A percentile compares a stretch with the other conserved stretches of the same genome.
These are phyloP conservation scores for Linurgus olivaceus DNA, from an alignment of 2,797 vertebrate genomes.

Conservation along the genomic window DNA sequence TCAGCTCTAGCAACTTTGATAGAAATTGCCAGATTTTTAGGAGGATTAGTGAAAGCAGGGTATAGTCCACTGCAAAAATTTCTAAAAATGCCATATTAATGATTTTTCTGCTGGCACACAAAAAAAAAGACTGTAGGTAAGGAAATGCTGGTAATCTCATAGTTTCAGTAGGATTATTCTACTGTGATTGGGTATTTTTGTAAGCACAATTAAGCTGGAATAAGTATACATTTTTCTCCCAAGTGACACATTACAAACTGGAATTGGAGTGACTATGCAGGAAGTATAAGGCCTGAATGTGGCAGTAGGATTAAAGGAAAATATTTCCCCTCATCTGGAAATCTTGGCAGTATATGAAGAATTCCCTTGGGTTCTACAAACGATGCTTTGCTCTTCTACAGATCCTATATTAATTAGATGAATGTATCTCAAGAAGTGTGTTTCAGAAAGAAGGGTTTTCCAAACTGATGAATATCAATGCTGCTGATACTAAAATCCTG, in stretches of 20 bases:
- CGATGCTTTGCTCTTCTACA: not conserved
- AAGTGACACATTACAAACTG: not conserved
- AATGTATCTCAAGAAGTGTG: not conserved
- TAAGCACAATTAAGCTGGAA: not conserved
- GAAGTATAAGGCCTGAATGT: not conserved
- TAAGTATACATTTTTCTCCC: not conserved
- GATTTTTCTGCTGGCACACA: not conserved
- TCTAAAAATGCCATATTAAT: not conserved
- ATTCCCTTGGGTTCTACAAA: not conserved
- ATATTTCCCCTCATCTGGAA: not conserved
- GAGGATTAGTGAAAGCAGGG: not conserved
- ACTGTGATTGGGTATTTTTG: not conserved
- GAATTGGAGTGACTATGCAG: not conserved
- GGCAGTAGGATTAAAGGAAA: conserved; percentile 3
- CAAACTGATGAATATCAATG: not conserved
- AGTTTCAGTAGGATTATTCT: not conserved
- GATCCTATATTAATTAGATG: not conserved
- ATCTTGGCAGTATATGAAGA: not conserved
- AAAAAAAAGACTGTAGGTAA: not conserved
- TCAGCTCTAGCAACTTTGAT: not conserved
- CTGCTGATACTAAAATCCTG: not conserved
- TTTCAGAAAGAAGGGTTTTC: not conserved
- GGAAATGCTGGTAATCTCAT: not conserved
- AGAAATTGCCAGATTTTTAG: not conserved
- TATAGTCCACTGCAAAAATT: not conserved